Evolutionary conservation across 2,888 invertebrate genomes (phyloP).

Genomic region (Synanthedon myopaeformis): DNA sequence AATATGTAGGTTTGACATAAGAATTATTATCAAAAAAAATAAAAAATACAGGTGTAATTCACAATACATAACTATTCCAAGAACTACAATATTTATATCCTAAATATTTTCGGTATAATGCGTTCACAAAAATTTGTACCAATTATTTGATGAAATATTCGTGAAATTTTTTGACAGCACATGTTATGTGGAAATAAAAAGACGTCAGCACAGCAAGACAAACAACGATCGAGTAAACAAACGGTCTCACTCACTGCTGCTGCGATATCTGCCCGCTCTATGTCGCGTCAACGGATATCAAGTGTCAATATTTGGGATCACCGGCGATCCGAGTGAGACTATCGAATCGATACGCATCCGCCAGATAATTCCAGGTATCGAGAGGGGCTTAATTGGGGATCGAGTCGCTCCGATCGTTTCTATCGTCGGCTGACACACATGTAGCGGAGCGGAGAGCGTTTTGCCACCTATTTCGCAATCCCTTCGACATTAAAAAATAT

Average conservation of each 20-base stretch:
- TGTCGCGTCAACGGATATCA: conserved; percentile 17
- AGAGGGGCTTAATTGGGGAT: conserved; percentile 50
- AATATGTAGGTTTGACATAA: no score
- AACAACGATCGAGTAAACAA: neutral
- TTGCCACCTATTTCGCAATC: no score
- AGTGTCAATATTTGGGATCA: conserved; percentile 50
- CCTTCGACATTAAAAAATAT: no score
- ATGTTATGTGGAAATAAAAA: neutral
- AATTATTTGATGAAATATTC: neutral
- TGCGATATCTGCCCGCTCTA: neutral
- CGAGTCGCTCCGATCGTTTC: conserved; percentile 13
- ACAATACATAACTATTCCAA: no score
- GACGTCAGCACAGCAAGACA: neutral
- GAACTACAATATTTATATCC: no score
- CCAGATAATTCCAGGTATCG: conserved; percentile 44
- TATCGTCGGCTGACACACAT: neutral
- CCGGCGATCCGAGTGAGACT: conserved; percentile 23
- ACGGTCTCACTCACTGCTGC: neutral
- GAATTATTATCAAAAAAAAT: no score
- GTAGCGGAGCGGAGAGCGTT: neutral
- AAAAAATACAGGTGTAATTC: no score
- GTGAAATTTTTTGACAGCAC: neutral
- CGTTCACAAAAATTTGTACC: neutral
- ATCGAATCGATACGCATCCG: conserved; percentile 20
- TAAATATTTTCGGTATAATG: neutral